phyloP scores from a whole-genome alignment of 30 jellyfish, hydroid and myxozoan genomes.

The Hydra vulgaris region DNA sequence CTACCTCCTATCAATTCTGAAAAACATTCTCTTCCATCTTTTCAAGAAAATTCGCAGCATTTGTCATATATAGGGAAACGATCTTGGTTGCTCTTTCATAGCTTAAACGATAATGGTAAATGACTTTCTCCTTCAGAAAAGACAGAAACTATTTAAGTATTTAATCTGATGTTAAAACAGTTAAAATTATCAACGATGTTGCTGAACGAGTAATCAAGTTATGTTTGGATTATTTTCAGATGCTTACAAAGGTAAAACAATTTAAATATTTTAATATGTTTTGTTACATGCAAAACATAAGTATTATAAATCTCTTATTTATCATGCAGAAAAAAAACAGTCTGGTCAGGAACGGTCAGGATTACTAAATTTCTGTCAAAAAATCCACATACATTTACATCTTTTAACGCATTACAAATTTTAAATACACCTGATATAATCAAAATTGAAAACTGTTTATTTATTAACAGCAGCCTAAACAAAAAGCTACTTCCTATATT shows the following conservation, averaged over 20 bases:
- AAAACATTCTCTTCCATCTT: background rate
- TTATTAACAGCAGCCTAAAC: too few species aligned
- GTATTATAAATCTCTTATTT: too few species aligned
- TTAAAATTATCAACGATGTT: background rate
- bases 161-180: background rate
- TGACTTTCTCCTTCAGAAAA: background rate
- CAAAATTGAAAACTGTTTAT: too few species aligned
- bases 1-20: background rate
- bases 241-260: background rate
- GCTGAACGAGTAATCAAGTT: background rate
- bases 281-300: too few species aligned
- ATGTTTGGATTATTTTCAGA: background rate
- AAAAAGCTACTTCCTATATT: too few species aligned
- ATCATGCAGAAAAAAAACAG: too few species aligned
- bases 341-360: too few species aligned
- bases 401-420: too few species aligned
- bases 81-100: background rate
- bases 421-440: too few species aligned
- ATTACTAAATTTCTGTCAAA: too few species aligned
- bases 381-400: too few species aligned
- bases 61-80: background rate
- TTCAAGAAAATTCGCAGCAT: background rate
- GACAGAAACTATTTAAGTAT: background rate
- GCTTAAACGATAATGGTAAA: background rate
- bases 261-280: too few species aligned